These are phyloP conservation scores for Lanistes nyassanus DNA, from an alignment of 1,140 invertebrate species.

Conservation along the genomic window DNA sequence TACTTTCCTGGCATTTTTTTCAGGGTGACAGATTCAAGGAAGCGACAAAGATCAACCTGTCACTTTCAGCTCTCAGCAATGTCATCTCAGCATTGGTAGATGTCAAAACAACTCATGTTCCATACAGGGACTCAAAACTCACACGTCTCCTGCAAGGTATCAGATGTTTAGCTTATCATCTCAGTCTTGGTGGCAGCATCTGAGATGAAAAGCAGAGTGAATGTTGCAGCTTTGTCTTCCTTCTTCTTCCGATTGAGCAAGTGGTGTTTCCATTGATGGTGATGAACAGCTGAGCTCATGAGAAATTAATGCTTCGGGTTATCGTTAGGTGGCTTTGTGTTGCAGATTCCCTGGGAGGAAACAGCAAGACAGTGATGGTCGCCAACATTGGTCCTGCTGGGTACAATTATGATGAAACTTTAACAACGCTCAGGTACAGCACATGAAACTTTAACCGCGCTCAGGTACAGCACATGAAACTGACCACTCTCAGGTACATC, in stretches of 20 bases:
- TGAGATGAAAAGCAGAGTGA: too few species aligned
- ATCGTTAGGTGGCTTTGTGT: conserved; percentile 17
- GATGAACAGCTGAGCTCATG: too few species aligned
- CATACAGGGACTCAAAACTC: conserved; percentile 94
- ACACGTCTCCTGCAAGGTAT: conserved; percentile 86
- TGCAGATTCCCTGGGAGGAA: conserved; percentile 90
- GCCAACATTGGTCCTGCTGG: conserved; percentile 95
- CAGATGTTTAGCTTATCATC: too few species aligned
- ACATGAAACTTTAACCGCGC: conserved; percentile 79
- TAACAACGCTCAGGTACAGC: conserved; percentile 16
- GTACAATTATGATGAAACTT: conserved; percentile 95
- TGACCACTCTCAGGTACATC: conserved; percentile 88
- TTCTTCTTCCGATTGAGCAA: too few species aligned
- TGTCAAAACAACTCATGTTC: conserved; percentile 78
- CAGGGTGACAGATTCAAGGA: conserved; percentile 89
- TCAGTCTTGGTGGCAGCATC: too few species aligned
- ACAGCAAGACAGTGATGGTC: conserved; percentile 97
- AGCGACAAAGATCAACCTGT: conserved; percentile 95
- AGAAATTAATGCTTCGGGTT: too few species aligned
- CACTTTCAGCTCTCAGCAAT: conserved; percentile 92
- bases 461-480: conserved; percentile 74
- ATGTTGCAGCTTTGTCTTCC: too few species aligned
- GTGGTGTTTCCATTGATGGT: too few species aligned
- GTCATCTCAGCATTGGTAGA: conserved; percentile 92
- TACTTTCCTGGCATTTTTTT: conserved; percentile 23